Evolutionary conservation across 2,113 vertebrate species (phyloP).

Genomic region (Pseudolaguvia tuberculata): DNA sequence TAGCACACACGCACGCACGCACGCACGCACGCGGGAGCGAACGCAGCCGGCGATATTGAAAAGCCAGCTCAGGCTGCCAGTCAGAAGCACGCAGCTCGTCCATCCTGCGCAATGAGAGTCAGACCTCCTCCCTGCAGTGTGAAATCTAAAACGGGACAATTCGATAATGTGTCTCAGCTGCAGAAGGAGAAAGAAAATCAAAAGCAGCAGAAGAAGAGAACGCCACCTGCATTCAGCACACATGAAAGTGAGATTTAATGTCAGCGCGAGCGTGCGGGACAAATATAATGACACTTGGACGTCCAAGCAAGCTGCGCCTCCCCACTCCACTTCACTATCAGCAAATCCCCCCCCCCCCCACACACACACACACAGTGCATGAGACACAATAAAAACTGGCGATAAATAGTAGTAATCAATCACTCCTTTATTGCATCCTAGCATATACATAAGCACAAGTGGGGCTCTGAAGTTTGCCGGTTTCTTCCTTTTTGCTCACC

Average conservation of each 20-base stretch:
- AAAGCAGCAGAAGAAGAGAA: background rate
- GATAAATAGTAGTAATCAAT: slow-evolving; percentile 51
- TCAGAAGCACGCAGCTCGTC: slow-evolving; percentile 55
- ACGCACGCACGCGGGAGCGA: slow-evolving; percentile 50
- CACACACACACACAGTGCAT: slow-evolving; percentile 14
- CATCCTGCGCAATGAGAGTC: slow-evolving; percentile 69
- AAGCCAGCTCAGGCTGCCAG: slow-evolving; percentile 62
- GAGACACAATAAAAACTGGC: slow-evolving; percentile 44
- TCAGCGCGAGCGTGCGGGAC: slow-evolving; percentile 39
- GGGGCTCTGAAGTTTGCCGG: slow-evolving; percentile 31
- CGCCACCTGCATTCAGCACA: slow-evolving; percentile 34
- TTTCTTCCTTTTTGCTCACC: background rate
- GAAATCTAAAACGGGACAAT: slow-evolving; percentile 60
- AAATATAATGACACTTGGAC: slow-evolving; percentile 62
- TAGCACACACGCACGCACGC: slow-evolving; percentile 26
- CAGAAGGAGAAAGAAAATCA: slow-evolving; percentile 45
- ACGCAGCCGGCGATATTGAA: slow-evolving; percentile 68
- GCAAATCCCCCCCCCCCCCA: slow-evolving; percentile 42
- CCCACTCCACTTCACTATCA: slow-evolving; percentile 50
- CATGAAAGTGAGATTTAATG: slow-evolving; percentile 62
- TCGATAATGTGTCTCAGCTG: slow-evolving; percentile 57
- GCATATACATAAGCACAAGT: slow-evolving; percentile 29
- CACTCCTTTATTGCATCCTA: slow-evolving; percentile 44
- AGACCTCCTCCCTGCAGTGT: slow-evolving; percentile 45
- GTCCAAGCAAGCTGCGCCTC: slow-evolving; percentile 56